Conservation (phyloP, 2,113 vertebrate species). For the Pogonocichla stellata region DNA sequence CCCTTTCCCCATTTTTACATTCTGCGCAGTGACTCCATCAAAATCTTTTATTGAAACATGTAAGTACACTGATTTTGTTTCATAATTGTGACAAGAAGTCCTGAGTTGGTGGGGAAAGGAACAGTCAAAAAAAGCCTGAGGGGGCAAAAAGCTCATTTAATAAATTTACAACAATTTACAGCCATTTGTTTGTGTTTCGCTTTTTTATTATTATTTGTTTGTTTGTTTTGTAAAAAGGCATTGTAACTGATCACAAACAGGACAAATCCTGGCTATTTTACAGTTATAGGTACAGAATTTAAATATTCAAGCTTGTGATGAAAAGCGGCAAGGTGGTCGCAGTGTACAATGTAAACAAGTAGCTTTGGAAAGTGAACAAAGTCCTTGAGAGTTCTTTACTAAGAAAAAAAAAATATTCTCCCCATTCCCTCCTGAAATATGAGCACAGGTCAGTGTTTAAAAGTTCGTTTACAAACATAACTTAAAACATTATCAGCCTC, state of each 20-base stretch:
- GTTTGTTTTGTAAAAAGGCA: constrained; percentile 79
- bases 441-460: constrained; percentile 78
- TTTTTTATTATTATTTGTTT: not conserved
- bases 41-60: constrained; percentile 79
- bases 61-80: constrained; percentile 71
- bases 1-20: constrained; percentile 88
- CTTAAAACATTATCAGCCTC: constrained; percentile 84
- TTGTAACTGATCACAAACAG: constrained; percentile 84
- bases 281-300: constrained; percentile 91
- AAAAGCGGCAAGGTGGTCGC: constrained; percentile 87
- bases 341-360: constrained; percentile 95
- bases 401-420: constrained; percentile 66
- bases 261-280: constrained; percentile 85
- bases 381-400: constrained; percentile 85
- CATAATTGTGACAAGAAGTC: constrained; percentile 84
- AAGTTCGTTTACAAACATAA: constrained; percentile 79
- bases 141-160: constrained; percentile 86
- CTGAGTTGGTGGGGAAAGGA: constrained; percentile 92
- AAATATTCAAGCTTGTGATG: constrained; percentile 98
- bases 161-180: constrained; percentile 99
- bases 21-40: constrained; percentile 82
- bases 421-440: constrained; percentile 78
- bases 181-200: constrained; percentile 60
- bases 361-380: constrained; percentile 94
- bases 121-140: constrained; percentile 90